phyloP scores from a whole-genome alignment of 2,888 invertebrate genomes.

The Periphyllus acericola region DNA sequence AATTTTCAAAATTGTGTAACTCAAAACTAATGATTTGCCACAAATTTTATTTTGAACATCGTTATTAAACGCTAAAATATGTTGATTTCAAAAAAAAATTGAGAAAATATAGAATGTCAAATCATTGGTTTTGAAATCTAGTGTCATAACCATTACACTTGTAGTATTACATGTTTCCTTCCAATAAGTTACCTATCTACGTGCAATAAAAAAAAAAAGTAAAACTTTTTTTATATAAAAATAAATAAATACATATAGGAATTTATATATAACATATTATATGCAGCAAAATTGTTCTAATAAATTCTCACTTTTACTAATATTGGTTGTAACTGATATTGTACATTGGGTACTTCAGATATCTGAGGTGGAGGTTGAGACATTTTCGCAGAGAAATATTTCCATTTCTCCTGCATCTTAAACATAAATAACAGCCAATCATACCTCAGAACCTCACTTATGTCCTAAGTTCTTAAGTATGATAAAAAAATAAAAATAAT shows the following conservation, averaged over 20 bases:
- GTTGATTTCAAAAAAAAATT: too few species aligned
- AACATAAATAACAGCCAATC: conserved; percentile 67
- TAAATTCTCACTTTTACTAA: conserved; percentile 59
- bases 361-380: conserved; percentile 62
- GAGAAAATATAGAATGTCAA: too few species aligned
- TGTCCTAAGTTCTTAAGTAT: conserved; percentile 11
- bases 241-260: conserved; percentile 7
- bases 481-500: not conserved
- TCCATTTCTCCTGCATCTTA: conserved; percentile 89
- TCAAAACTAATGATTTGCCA: too few species aligned
- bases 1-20: too few species aligned
- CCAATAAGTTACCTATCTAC: not conserved
- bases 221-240: not conserved
- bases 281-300: not conserved
- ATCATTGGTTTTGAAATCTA: too few species aligned
- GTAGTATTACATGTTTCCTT: not conserved
- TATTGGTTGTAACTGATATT: conserved; percentile 61
- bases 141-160: too few species aligned
- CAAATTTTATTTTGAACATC: too few species aligned
- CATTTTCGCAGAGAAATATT: conserved; percentile 73
- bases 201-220: not conserved
- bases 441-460: conserved; percentile 37
- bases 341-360: conserved; percentile 60
- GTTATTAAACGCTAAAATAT: too few species aligned
- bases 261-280: not conserved